A percentile compares a stretch with the other conserved stretches of the same genome.
These are phyloP conservation scores for Epistrophella euchroma DNA, from an alignment of 2,888 invertebrate genomes.

Conservation along the genomic window DNA sequence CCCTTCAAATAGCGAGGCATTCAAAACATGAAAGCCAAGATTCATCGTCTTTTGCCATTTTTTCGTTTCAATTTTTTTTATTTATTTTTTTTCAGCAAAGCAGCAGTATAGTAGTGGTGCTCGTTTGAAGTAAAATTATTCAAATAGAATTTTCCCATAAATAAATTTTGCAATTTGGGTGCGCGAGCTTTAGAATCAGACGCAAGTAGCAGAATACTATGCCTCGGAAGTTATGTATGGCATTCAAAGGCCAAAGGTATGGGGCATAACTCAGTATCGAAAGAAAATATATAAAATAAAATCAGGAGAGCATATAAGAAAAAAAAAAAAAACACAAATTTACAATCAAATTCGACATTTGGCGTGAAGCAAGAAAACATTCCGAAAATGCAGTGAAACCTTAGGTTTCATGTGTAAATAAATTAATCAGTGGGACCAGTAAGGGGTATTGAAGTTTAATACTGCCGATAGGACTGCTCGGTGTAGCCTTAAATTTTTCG, in stretches of 20 bases:
- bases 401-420: slow-evolving; percentile 6
- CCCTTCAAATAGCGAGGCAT: slow-evolving; percentile 72
- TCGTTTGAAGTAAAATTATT: slow-evolving; percentile 74
- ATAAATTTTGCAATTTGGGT: slow-evolving; percentile 71
- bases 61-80: slow-evolving; percentile 29
- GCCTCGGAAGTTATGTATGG: slow-evolving; percentile 53
- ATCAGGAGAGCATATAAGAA: slow-evolving; percentile 43
- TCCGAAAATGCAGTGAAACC: slow-evolving; percentile 41
- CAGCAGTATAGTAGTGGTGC: slow-evolving; percentile 30
- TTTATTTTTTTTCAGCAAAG: slow-evolving; percentile 28
- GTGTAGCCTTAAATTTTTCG: too few species aligned
- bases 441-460: not conserved
- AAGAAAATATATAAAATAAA: slow-evolving; percentile 20
- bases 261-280: not conserved
- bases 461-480: too few species aligned
- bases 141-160: slow-evolving; percentile 76
- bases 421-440: slow-evolving; percentile 23
- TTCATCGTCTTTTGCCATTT: slow-evolving; percentile 66
- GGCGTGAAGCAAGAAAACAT: slow-evolving; percentile 39
- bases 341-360: slow-evolving; percentile 48
- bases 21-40: slow-evolving; percentile 75
- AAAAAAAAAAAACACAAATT: slow-evolving; percentile 40
- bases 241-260: not conserved
- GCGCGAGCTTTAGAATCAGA: slow-evolving; percentile 48
- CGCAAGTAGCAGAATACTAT: slow-evolving; percentile 50